Evolutionary conservation across 2,113 vertebrate genomes (phyloP).

Genomic region (Cynopterus brachyotis): DNA sequence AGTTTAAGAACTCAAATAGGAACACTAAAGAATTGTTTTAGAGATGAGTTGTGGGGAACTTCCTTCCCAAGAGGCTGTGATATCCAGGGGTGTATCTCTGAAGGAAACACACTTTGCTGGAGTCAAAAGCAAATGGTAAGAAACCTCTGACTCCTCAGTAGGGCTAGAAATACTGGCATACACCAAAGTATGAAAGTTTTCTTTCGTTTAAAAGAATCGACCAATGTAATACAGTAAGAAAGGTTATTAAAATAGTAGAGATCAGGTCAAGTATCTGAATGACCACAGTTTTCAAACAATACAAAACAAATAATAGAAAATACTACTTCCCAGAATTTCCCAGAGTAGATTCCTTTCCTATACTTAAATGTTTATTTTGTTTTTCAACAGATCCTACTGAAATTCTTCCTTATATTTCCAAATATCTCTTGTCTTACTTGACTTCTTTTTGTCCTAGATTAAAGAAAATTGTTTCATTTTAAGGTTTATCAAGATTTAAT

Average conservation of each 20-base stretch:
- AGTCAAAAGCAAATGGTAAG: not conserved
- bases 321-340: not conserved
- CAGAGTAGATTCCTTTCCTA: not conserved
- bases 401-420: not conserved
- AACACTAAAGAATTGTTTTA: not conserved
- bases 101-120: no score
- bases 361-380: not conserved
- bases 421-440: not conserved
- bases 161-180: not conserved
- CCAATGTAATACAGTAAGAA: not conserved
- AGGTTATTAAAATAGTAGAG: not conserved
- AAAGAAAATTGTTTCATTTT: not conserved
- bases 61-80: not conserved
- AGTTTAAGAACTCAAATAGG: not conserved
- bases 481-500: not conserved
- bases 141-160: not conserved
- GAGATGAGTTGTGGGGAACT: not conserved
- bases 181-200: not conserved
- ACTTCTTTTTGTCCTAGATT: not conserved
- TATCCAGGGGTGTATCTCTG: fast-evolving
- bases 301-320: not conserved
- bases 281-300: fast-evolving
- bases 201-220: not conserved
- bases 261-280: not conserved
- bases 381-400: not conserved